Evolutionary conservation across 2,888 invertebrate species (phyloP).

Genomic region (Acleris literana): DNA sequence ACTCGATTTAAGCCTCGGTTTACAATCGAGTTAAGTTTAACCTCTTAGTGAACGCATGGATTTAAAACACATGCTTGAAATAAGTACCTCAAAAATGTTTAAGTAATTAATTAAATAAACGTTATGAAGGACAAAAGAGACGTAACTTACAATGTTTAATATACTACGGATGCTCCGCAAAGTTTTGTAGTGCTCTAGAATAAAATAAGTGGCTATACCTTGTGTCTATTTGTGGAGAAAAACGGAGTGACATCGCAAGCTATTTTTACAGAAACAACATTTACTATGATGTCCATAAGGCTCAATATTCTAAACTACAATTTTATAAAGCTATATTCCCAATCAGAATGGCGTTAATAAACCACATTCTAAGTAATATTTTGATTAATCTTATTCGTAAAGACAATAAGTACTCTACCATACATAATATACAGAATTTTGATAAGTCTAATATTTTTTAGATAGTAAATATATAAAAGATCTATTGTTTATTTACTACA

Average conservation of each 20-base stretch:
- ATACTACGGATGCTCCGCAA: not conserved
- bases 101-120: no score
- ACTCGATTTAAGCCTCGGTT: no score
- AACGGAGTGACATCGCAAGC: slow-evolving; percentile 47
- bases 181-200: slow-evolving; percentile 6
- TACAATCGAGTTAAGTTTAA: no score
- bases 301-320: slow-evolving; percentile 71
- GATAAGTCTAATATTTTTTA: slow-evolving; percentile 60
- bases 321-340: slow-evolving; percentile 88
- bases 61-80: no score
- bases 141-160: not conserved
- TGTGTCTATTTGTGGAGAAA: slow-evolving; percentile 41
- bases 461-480: slow-evolving; percentile 76
- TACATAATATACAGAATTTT: slow-evolving; percentile 74
- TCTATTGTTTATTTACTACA: slow-evolving; percentile 69
- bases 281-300: slow-evolving; percentile 62
- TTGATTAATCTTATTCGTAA: slow-evolving; percentile 47
- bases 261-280: slow-evolving; percentile 58
- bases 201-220: slow-evolving; percentile 12
- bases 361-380: slow-evolving; percentile 55
- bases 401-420: slow-evolving; percentile 62
- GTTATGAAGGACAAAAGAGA: no score
- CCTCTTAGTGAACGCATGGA: no score
- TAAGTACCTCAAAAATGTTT: no score
- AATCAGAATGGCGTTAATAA: slow-evolving; percentile 70